Evolutionary conservation across 2,797 vertebrate species (phyloP), one percentile per base, ranked within the genome.

Genomic region (Picus viridis): DNA sequence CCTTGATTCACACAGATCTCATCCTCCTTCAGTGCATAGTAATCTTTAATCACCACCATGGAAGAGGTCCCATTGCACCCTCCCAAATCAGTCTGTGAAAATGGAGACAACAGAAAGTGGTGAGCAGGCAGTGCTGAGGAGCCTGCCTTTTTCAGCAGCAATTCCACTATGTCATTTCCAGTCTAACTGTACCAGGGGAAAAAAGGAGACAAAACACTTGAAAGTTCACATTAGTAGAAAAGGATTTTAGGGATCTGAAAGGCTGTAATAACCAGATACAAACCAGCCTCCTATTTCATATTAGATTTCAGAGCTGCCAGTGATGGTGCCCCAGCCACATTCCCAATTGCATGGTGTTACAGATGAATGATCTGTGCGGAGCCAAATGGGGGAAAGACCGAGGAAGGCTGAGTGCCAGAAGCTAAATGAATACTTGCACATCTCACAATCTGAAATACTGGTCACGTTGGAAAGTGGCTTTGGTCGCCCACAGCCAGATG

Each of bases 11-110:
- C 98, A 81, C 98, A 98, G 96, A 99, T 99, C 97, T 99, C 99
- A 29, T 99, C 99, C 97, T 99, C 99, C 92, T 99, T 99, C 96
- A 99, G 98, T 94, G 99, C 99, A 54, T 98, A 98, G 97, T 99
- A 99, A 98, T 99, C 99, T 98, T 99, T 99, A 96, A 98, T 98
- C 92, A 99, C 99, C 74, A 98, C 91, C 99, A 99, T 99, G 96
- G 99, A 98, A 19, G 98, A 98, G 94, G 98, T 97, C 84, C 98
- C 99, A 62, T 99, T 99, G 95, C 98, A 99, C 95, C 98, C 98
- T 91, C 98, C 97, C 68, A 97, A 96, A 88, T 98, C 98, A 83
- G 98, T 97, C 97, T 98, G 98, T 86, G 96, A 65, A 94, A 96
- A 94, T 3, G 83, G 88, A 96, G 77, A 97, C 72, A 84, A 95